A percentile compares a stretch with the other conserved stretches of the same genome.
phyloP scores from a whole-genome alignment of 2,888 invertebrate species.

The Metalampra italica region DNA sequence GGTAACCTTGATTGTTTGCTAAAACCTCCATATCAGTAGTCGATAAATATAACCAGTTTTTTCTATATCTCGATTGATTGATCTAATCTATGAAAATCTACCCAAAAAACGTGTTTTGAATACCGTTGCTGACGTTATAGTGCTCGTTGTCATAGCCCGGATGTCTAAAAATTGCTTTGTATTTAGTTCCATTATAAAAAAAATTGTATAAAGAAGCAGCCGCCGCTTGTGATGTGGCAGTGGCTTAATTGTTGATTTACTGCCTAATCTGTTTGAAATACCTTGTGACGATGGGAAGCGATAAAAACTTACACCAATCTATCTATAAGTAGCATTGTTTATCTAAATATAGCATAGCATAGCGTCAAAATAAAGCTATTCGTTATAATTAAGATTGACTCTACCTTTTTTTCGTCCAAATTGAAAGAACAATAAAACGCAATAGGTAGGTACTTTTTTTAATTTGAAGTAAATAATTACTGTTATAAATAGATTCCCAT shows the following conservation, averaged over 20 bases:
- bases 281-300: slow-evolving; percentile 7
- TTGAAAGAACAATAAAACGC: too few relatives aligned
- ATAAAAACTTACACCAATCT: slow-evolving; percentile 1
- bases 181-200: slow-evolving; percentile 37
- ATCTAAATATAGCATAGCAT: too few relatives aligned
- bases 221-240: slow-evolving; percentile 42
- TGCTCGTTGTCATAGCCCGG: slow-evolving; percentile 27
- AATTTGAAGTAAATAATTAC: too few relatives aligned
- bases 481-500: too few relatives aligned
- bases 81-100: not conserved
- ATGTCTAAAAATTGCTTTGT: slow-evolving; percentile 47
- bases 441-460: too few relatives aligned
- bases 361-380: too few relatives aligned
- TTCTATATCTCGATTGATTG: not conserved
- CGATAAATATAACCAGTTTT: too few relatives aligned
- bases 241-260: slow-evolving; percentile 56
- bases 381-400: too few relatives aligned
- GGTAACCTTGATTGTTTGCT: not conserved
- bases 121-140: slow-evolving; percentile 21
- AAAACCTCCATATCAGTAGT: too few relatives aligned
- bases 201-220: slow-evolving; percentile 26
- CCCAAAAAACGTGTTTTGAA: slow-evolving; percentile 33
- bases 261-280: slow-evolving; percentile 17
- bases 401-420: too few relatives aligned
- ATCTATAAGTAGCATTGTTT: too few relatives aligned